Evolutionary conservation across 2,113 vertebrate species (phyloP).

Genomic region (Beaufortia kweichowensis): DNA sequence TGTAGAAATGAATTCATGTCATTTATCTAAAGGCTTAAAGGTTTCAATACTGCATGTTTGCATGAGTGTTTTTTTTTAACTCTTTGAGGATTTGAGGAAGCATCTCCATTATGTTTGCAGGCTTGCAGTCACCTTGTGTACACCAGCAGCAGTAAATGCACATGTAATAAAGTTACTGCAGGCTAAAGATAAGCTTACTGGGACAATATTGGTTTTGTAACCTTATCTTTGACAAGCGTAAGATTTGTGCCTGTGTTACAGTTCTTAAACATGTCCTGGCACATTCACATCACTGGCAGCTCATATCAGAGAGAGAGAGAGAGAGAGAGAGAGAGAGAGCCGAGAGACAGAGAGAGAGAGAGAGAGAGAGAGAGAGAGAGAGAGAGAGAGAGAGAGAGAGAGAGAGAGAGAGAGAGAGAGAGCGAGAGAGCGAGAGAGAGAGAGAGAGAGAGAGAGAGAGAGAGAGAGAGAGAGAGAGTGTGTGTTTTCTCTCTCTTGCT

Average conservation of each 20-base stretch:
- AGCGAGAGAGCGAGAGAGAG: too few relatives aligned
- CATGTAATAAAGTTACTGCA: conserved; percentile 30
- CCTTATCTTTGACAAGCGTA: conserved; percentile 61
- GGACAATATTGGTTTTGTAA: conserved; percentile 70
- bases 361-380: too few relatives aligned
- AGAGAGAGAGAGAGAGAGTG: neutral
- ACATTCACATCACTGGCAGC: conserved; percentile 7
- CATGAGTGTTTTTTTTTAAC: too few relatives aligned
- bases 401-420: too few relatives aligned
- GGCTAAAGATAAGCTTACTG: conserved; percentile 52
- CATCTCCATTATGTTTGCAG: neutral
- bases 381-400: too few relatives aligned
- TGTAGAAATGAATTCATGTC: conserved; percentile 9
- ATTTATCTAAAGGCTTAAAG: too few relatives aligned
- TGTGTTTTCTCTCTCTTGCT: conserved; percentile 14
- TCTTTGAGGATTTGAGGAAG: too few relatives aligned
- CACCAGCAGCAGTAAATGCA: neutral
- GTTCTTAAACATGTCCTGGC: conserved; percentile 19
- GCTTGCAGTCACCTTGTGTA: conserved; percentile 37
- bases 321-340: too few relatives aligned
- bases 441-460: too few relatives aligned
- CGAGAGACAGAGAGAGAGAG: too few relatives aligned
- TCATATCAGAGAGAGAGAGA: conserved; percentile 6
- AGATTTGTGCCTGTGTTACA: conserved; percentile 52
- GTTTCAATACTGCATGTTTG: too few relatives aligned